A percentile compares a stretch with the other conserved stretches of the same genome.
These are phyloP conservation scores for Catalaphyllia jardinei DNA, from an alignment of 64 coral and sea anemone genomes.

Conservation along the genomic window DNA sequence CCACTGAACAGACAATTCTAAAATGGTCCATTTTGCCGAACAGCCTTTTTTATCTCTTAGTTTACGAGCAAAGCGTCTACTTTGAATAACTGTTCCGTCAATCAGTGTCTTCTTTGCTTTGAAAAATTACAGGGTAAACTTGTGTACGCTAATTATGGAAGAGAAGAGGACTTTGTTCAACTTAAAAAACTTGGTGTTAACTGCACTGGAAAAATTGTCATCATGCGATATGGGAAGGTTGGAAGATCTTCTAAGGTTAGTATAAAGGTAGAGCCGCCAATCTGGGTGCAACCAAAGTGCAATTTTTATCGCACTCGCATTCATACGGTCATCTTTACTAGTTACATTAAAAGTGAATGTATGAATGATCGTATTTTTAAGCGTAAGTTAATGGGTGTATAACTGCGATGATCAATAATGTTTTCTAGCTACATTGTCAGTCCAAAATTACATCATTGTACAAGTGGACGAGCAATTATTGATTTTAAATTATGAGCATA, in stretches of 20 bases:
- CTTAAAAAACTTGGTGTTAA: conserved; percentile 45
- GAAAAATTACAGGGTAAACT: conserved; percentile 60
- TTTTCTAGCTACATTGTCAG: too few species aligned
- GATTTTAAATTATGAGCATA: background rate
- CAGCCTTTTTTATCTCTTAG: background rate
- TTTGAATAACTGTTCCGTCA: background rate
- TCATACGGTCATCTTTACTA: too few species aligned
- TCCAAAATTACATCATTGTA: too few species aligned
- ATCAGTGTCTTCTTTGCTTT: background rate
- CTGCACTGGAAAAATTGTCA: conserved; percentile 75
- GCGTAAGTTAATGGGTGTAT: too few species aligned
- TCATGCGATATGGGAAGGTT: conserved; percentile 81
- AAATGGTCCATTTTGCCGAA: too few species aligned
- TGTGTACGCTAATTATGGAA: conserved; percentile 86
- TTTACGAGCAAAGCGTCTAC: background rate
- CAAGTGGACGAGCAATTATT: too few species aligned
- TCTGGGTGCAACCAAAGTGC: background rate
- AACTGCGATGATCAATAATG: too few species aligned
- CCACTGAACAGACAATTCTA: too few species aligned
- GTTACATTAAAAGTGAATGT: too few species aligned
- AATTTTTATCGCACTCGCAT: too few species aligned
- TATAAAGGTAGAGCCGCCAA: background rate
- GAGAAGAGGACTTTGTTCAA: conserved; percentile 57
- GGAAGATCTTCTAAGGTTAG: conserved; percentile 72
- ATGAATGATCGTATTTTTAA: too few species aligned